A percentile compares a stretch with the other conserved stretches of the same genome.
Evolutionary conservation across 2,888 invertebrate genomes (phyloP).

Genomic region (Dusona sp.): DNA sequence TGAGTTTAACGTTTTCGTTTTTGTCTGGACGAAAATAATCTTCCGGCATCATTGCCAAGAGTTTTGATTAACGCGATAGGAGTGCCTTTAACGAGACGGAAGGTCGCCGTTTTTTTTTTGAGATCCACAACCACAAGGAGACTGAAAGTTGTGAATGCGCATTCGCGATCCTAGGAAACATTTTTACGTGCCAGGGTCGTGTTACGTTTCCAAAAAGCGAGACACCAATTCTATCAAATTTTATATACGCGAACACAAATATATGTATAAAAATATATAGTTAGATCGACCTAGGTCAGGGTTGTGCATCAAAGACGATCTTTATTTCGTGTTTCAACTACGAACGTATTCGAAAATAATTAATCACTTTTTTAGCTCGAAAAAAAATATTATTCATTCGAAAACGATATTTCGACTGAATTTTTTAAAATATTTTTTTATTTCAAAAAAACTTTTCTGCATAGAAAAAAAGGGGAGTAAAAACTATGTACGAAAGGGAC

Average conservation of each 20-base stretch:
- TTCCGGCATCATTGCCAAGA: conserved; percentile 66
- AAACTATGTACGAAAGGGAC: neutral
- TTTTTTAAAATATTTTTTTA: neutral
- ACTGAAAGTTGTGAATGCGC: neutral
- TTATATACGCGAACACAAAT: neutral
- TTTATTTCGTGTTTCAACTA: neutral
- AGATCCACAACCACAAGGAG: neutral
- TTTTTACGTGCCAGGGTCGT: conserved; percentile 55
- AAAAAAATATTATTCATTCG: neutral
- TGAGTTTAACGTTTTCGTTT: conserved; percentile 19
- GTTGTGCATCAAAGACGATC: neutral
- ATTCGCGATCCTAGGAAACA: conserved; percentile 29
- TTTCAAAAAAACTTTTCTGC: neutral
- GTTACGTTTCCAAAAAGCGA: neutral
- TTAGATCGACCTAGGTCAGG: neutral
- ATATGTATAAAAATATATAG: neutral
- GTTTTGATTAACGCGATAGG: conserved; percentile 64
- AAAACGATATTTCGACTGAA: neutral
- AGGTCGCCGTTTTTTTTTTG: conserved; percentile 6
- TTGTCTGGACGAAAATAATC: conserved; percentile 67
- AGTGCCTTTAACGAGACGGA: conserved; percentile 53
- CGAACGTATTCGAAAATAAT: neutral
- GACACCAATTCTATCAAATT: neutral
- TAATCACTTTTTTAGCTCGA: neutral
- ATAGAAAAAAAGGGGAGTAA: neutral